Evolutionary conservation across 2,797 vertebrate genomes (phyloP), one percentile per base, ranked within the genome.

Genomic region (Takifugu rubripes): DNA sequence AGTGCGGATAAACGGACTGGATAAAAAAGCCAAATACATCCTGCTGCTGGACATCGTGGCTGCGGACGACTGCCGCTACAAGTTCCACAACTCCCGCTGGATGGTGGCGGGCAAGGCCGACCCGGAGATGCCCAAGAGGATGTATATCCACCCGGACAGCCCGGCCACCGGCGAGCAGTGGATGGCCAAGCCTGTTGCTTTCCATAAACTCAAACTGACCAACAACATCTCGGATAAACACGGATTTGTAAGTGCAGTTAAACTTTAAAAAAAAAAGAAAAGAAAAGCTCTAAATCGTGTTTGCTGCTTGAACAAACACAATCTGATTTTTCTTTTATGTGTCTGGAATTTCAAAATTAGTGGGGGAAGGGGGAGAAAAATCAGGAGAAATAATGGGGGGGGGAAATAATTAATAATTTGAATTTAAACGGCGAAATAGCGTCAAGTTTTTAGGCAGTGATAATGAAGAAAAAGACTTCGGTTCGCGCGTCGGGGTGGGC

Each of bases 171-270:
- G 96, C 9, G 96, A 98, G 86, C 96, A 98, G 90, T 98, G 96
- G 96, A 98, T 98, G 96, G 95, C 96, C 76, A 98, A 98, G 84
- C 94, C 95, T 49, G 95, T 98, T 80, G 94, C 95, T 63, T 98
- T 98, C 78, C 96, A 98, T 82, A 98, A 98, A 78, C 94, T 98
- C 77, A 98, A 98, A 69, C 90, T 98, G 70, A 98, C 96, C 84
- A 98, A 98, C 91, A 98, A 98, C 87, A 98, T 98, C 79, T 98
- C 96, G 1, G 96, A 98, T 89, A 98, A 98, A 70, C 96, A 98
- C 59, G 96, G 96, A 91, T 98, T 98, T 83, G 96, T 98, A 91
- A 98, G 96, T 97, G 84, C 36, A 27, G 5, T 24, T 16, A 16
- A 43, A 44, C n/a, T 17, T 44, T 17, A 40, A 40, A 40, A 40